Percentiles rank a stretch among this genome's conserved stretches.
Conservation (phyloP, 2,888 invertebrate genomes). For the Neoaliturus tenellus region DNA sequence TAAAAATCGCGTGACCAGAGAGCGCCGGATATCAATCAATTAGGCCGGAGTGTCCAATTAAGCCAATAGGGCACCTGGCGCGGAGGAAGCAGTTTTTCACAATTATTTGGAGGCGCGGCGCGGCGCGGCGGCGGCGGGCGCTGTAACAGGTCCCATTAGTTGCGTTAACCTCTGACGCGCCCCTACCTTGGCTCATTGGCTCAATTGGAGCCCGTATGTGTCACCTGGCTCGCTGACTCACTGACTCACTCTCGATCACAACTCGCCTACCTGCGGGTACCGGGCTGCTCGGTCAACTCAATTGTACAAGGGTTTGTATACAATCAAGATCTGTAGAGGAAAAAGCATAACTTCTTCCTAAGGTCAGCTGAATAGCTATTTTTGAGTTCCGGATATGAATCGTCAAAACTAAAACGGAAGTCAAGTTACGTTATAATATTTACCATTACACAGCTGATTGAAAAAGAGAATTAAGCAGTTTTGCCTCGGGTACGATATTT, state of each 20-base stretch:
- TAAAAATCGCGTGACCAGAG: neutral
- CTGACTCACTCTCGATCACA: neutral
- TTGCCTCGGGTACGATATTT: no score
- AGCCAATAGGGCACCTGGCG: constrained; percentile 2
- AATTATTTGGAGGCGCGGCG: neutral
- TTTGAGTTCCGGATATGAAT: no score
- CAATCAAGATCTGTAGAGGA: no score
- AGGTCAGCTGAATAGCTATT: no score
- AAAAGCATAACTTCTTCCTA: no score
- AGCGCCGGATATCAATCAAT: constrained; percentile 2
- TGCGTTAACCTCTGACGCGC: neutral
- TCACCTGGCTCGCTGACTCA: neutral
- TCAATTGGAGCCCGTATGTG: neutral
- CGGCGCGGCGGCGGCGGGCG: neutral
- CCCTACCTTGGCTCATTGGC: neutral
- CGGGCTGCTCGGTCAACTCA: no score
- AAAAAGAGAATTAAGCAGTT: no score
- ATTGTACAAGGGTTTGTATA: no score
- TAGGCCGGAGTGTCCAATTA: neutral
- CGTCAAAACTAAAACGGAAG: no score
- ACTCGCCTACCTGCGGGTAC: no score
- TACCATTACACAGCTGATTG: no score
- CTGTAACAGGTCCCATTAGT: neutral
- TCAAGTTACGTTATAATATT: no score
- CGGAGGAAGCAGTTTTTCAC: neutral